phyloP scores from a whole-genome alignment of 2,888 invertebrate species.

The Noctua janthe region DNA sequence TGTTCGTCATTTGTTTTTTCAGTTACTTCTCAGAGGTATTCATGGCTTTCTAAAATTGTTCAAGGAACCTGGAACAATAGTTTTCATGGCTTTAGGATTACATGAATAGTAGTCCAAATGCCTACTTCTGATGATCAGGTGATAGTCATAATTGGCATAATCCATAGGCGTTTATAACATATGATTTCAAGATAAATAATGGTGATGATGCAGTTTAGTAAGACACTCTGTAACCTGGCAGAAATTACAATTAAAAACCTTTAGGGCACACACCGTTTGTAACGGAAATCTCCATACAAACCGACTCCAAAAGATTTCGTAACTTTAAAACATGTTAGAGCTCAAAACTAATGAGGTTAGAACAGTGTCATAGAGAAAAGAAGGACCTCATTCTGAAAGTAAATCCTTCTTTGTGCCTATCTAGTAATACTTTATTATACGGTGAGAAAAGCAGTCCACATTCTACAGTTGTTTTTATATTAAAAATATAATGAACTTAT shows the following conservation, averaged over 20 bases:
- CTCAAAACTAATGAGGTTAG: too few species aligned
- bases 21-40: too few species aligned
- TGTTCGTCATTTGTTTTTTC: neutral
- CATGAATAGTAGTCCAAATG: neutral
- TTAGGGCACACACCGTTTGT: too few species aligned
- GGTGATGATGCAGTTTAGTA: neutral
- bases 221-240: neutral
- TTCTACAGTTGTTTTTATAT: conserved; percentile 24
- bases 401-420: neutral
- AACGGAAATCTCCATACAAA: too few species aligned
- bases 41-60: neutral
- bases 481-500: conserved; percentile 35
- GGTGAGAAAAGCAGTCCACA: conserved; percentile 5
- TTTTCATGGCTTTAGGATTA: neutral
- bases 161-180: neutral
- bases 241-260: neutral
- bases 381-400: neutral
- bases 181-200: neutral
- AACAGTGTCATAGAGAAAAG: neutral
- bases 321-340: too few species aligned
- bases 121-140: neutral
- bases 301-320: too few species aligned
- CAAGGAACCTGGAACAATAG: neutral
- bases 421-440: conserved; percentile 13
- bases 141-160: neutral